Percentiles rank a stretch among this genome's conserved stretches.
phyloP scores from a whole-genome alignment of 1,140 invertebrate species.

The Calycopis cecrops region DNA sequence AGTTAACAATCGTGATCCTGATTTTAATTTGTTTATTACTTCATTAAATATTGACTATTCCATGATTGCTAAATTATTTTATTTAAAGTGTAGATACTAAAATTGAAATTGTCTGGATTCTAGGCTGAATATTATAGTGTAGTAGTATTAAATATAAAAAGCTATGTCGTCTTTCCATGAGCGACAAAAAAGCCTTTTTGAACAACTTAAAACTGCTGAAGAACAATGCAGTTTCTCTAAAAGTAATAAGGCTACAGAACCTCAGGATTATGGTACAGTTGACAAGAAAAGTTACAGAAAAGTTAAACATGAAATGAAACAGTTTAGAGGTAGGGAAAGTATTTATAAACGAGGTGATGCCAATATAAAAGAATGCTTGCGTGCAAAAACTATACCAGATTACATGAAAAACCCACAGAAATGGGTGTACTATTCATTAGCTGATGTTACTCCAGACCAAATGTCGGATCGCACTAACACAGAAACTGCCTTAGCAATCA shows the following conservation, averaged over 20 bases:
- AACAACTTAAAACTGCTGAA: constrained; percentile 74
- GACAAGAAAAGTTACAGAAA: constrained; percentile 49
- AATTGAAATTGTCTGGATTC: no score
- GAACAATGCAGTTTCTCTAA: constrained; percentile 69
- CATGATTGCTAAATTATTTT: no score
- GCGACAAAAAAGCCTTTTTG: constrained; percentile 74
- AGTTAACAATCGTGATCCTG: no score
- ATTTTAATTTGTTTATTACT: no score
- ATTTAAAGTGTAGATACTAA: no score
- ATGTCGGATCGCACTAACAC: constrained; percentile 85
- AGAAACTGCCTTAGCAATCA: constrained; percentile 81
- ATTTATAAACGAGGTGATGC: constrained; percentile 84
- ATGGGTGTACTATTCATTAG: constrained; percentile 84
- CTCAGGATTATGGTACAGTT: constrained; percentile 45
- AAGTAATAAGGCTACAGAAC: constrained; percentile 49
- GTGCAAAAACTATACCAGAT: constrained; percentile 77
- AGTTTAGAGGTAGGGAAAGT: constrained; percentile 83
- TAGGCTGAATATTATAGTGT: no score
- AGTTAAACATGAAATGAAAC: constrained; percentile 69
- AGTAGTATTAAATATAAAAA: no score
- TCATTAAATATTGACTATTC: no score
- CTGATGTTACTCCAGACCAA: constrained; percentile 81
- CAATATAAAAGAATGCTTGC: constrained; percentile 75
- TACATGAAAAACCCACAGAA: constrained; percentile 84
- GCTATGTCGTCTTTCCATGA: constrained; percentile 66